Evolutionary conservation across 2,113 vertebrate genomes (phyloP).

Genomic region (Mionectes macconnelli): DNA sequence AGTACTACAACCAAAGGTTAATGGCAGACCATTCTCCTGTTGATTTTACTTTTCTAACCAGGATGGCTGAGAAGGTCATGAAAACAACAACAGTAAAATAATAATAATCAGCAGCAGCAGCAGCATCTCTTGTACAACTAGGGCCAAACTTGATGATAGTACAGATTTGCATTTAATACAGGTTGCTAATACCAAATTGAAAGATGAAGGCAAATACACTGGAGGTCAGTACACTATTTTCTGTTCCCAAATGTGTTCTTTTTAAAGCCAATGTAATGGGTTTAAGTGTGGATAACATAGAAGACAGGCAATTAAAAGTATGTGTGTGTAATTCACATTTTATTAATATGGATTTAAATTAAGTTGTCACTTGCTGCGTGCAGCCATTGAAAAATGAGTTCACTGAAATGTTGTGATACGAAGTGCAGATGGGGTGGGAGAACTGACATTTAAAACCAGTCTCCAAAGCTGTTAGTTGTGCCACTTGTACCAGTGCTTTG

Average conservation of each 20-base stretch:
- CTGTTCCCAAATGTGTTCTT: not conserved
- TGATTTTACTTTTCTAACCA: slow-evolving; percentile 31
- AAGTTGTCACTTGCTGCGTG: not conserved
- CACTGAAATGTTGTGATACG: slow-evolving; percentile 8
- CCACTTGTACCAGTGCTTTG: not conserved
- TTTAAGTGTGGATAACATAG: not conserved
- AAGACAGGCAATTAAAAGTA: not conserved
- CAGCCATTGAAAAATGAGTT: slow-evolving; percentile 25
- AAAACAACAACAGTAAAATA: not conserved
- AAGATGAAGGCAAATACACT: not conserved
- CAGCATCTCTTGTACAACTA: not conserved
- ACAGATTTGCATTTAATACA: not conserved
- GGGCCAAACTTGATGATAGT: not conserved
- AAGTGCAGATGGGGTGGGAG: not conserved
- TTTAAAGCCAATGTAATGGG: not conserved
- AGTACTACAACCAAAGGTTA: slow-evolving; percentile 17
- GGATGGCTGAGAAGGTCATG: not conserved
- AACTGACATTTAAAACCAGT: slow-evolving; percentile 5
- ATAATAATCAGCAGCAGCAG: not conserved
- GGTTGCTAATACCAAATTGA: not conserved
- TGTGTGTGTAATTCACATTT: not conserved
- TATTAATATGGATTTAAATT: slow-evolving; percentile 39
- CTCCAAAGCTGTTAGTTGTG: not conserved
- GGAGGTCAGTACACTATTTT: not conserved
- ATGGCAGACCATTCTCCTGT: not conserved